Evolutionary conservation across 2,888 invertebrate genomes (phyloP), one percentile per base, ranked within the genome.

Genomic region (Monopis laevigella): DNA sequence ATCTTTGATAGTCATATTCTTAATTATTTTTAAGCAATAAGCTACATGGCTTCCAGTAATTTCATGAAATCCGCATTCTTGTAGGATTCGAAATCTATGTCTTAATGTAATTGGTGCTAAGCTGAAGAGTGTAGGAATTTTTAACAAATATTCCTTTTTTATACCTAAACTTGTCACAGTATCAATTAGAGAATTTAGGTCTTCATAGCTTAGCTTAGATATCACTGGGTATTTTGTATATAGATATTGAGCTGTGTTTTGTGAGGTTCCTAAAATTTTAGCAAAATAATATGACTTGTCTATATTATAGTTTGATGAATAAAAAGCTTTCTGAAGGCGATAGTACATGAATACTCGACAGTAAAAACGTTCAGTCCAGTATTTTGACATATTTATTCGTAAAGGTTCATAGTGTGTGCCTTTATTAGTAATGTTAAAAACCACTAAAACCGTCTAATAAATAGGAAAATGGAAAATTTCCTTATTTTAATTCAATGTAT

Each of bases 11-110:
- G 58, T 57, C 48, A 56, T 68, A 45, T 63, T 58, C 51, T 61
- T 74, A 3, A 77, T 45, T 43, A 75, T 42, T 32, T 55, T 46
- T 24, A 80, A 56, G 52, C 73, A 77, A 42, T 60, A 51, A 29
- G 59, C 39, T 43, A 80, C 35, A 46, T 59, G 46, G 2, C 43
- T 40, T 11, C 62, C 49, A 2, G 58, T 47, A 36, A 80, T 47
- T 21, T 61, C 50, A 42, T 48, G 41, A 26, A 80, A 47, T 3
- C 78, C 80, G 60, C 78, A 77, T 62, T 82, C 81, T 41, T 57
- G 42, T 30, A 82, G 54, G n/a, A 78, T 70, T 53, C 56, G 56
- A 43, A 56, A 60, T 27, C 80, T 58, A 49, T 60, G 67, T 51
- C 59, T 69, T 32, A 81, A 46, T 17, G 77, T 80, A 3, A 69